phyloP scores from a whole-genome alignment of 2,113 vertebrate species.

The Rhinichthys klamathensis region DNA sequence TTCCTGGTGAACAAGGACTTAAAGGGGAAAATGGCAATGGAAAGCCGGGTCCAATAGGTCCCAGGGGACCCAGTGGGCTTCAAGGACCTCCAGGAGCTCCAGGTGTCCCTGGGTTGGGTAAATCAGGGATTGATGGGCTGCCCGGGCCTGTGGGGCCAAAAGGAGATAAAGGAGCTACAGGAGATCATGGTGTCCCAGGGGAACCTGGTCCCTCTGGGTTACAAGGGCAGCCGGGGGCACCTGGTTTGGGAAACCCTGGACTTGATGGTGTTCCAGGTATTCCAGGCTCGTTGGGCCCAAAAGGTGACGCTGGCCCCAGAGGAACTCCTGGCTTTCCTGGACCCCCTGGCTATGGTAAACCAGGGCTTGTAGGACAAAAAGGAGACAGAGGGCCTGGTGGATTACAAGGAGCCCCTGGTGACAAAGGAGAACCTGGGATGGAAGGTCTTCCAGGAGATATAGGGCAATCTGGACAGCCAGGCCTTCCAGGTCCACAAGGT shows the following conservation, averaged over 20 bases:
- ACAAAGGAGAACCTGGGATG: slow-evolving; percentile 87
- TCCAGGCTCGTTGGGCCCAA: slow-evolving; percentile 83
- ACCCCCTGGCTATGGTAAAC: slow-evolving; percentile 88
- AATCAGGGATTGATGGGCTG: slow-evolving; percentile 86
- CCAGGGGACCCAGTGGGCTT: slow-evolving; percentile 83
- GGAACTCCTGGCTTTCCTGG: slow-evolving; percentile 89
- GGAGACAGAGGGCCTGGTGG: slow-evolving; percentile 90
- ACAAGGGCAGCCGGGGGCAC: slow-evolving; percentile 84
- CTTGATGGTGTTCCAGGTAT: slow-evolving; percentile 83
- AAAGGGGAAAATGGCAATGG: slow-evolving; percentile 94
- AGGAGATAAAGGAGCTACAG: slow-evolving; percentile 85
- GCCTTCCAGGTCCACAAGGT: slow-evolving; percentile 85
- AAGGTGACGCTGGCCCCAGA: slow-evolving; percentile 86
- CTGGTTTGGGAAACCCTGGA: slow-evolving; percentile 86
- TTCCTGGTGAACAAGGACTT: slow-evolving; percentile 85
- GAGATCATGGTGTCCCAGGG: slow-evolving; percentile 80
- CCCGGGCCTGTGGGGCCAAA: slow-evolving; percentile 84
- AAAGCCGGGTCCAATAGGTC: slow-evolving; percentile 84
- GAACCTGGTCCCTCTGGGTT: slow-evolving; percentile 81
- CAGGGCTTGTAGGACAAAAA: slow-evolving; percentile 86
- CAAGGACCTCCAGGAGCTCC: slow-evolving; percentile 81
- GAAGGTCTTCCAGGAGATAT: slow-evolving; percentile 82
- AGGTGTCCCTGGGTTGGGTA: slow-evolving; percentile 81
- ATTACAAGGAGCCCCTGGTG: slow-evolving; percentile 82
- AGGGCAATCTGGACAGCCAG: slow-evolving; percentile 84